Percentiles rank a stretch among this genome's conserved stretches.
phyloP scores from a whole-genome alignment of 1,140 invertebrate genomes.

The Nymphalis io region DNA sequence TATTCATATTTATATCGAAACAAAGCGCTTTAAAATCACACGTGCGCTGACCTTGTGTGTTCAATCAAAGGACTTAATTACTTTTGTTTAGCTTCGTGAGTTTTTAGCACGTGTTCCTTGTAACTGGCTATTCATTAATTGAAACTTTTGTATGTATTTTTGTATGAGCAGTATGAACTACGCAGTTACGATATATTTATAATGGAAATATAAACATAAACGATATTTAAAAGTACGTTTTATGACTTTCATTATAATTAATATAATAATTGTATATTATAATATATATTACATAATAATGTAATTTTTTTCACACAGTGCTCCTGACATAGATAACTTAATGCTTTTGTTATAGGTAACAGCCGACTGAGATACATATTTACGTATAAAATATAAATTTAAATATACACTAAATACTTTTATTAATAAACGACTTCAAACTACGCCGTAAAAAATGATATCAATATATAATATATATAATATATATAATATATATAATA shows the following conservation, averaged over 20 bases:
- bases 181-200: background rate
- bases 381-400: too few relatives aligned
- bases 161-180: conserved; percentile 7
- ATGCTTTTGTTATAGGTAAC: too few relatives aligned
- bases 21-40: conserved; percentile 18
- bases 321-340: too few relatives aligned
- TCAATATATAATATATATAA: too few relatives aligned
- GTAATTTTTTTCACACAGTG: too few relatives aligned
- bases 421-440: too few relatives aligned
- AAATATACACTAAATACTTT: too few relatives aligned
- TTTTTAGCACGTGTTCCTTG: conserved; percentile 16
- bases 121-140: conserved; percentile 5
- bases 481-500: too few relatives aligned
- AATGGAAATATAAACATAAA: background rate
- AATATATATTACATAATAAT: too few relatives aligned
- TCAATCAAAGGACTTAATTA: conserved; percentile 25
- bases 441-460: too few relatives aligned
- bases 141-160: conserved; percentile 4
- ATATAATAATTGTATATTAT: too few relatives aligned
- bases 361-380: too few relatives aligned
- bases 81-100: conserved; percentile 17
- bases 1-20: conserved; percentile 10
- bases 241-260: background rate
- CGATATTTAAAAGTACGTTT: background rate
- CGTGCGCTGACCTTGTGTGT: conserved; percentile 15